Base-by-base conservation (phyloP, 1,140 invertebrate genomes). In the Apis laboriosa region DNA sequence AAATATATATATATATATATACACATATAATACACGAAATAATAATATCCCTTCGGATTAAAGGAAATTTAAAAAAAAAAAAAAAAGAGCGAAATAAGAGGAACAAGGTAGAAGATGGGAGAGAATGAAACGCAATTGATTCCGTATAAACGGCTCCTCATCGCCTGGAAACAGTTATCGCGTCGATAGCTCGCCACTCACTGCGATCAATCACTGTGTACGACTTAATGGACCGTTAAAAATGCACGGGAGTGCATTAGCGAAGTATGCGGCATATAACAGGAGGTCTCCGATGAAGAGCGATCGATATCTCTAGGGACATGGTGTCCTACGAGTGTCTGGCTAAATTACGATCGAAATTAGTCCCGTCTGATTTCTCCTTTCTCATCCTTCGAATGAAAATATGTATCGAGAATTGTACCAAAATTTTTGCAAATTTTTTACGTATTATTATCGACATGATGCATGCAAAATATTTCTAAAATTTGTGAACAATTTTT, bases 201-300 rank as follows among this genome's bases (percentile, higher is more conserved):
- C 71, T n/a, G 84, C 80, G 74, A 87, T 87, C 86, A 87, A 87
- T 87, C 86, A 87, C 68, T 61, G 43, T 83, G 71, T 66, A 77
- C 64, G 85, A 87, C 86, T 87, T 87, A 87, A 87, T 87, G 85
- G 85, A 86, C 84, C 85, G 85, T 87, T 87, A 87, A 87, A 87
- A 87, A 87, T 87, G 85, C 80, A 87, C 79, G 34, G 68, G 75
- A 80, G 80, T 63, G 34, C 34, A 43, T 43, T 43, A 43, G 34
- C 80, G 81, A 87, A 83, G 85, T 86, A 86, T 76, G 70, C 80
- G 17, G 74, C 58, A 70, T 83, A 43, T 34, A 34, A 34, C 80
- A 43, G 55, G 19, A 34, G 24, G 61, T 28, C 7, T 73, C 73
- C 64, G 76, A 55, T 80, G 74, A 83, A 77, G 79, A 28, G 55